A percentile compares a stretch with the other conserved stretches of the same genome.
Conservation (phyloP, 2,888 invertebrate genomes). For the Napeogenes inachia region DNA sequence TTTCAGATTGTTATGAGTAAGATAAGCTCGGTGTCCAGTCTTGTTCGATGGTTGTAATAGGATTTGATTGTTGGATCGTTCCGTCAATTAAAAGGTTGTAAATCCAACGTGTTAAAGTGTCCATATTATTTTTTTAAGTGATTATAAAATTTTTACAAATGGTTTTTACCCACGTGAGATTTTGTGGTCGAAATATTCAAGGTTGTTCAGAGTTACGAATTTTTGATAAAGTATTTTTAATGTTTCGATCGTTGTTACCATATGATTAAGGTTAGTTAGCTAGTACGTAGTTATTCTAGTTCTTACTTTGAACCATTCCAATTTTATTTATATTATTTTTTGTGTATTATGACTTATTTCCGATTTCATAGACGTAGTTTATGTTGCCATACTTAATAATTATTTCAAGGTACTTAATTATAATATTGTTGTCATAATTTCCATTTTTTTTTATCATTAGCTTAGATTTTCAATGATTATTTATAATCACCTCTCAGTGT, state of each 20-base stretch:
- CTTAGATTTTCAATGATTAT: slow-evolving; percentile 21
- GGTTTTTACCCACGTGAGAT: slow-evolving; percentile 37
- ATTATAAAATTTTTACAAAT: slow-evolving; percentile 42
- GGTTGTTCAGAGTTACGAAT: slow-evolving; percentile 47
- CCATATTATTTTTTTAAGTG: slow-evolving; percentile 68
- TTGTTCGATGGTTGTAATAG: slow-evolving; percentile 51
- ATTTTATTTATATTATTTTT: slow-evolving; percentile 49
- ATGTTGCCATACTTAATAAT: slow-evolving; percentile 69
- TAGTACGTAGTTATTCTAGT: slow-evolving; percentile 37
- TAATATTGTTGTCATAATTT: slow-evolving; percentile 32
- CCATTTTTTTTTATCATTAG: slow-evolving; percentile 19
- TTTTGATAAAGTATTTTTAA: slow-evolving; percentile 64
- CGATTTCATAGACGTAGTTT: slow-evolving; percentile 40
- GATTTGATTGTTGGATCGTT: slow-evolving; percentile 52
- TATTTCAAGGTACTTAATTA: slow-evolving; percentile 68
- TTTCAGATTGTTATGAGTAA: slow-evolving; percentile 49
- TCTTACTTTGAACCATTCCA: slow-evolving; percentile 58
- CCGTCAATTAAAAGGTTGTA: slow-evolving; percentile 67
- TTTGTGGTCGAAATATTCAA: slow-evolving; percentile 35
- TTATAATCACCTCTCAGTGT: slow-evolving; percentile 39
- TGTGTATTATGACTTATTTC: slow-evolving; percentile 37
- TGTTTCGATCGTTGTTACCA: slow-evolving; percentile 70
- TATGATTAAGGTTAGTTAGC: slow-evolving; percentile 49
- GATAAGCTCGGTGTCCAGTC: slow-evolving; percentile 52
- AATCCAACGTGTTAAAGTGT: slow-evolving; percentile 54